Evolutionary conservation across 2,888 invertebrate species (phyloP).

Genomic region (Nephrotoma flavescens): DNA sequence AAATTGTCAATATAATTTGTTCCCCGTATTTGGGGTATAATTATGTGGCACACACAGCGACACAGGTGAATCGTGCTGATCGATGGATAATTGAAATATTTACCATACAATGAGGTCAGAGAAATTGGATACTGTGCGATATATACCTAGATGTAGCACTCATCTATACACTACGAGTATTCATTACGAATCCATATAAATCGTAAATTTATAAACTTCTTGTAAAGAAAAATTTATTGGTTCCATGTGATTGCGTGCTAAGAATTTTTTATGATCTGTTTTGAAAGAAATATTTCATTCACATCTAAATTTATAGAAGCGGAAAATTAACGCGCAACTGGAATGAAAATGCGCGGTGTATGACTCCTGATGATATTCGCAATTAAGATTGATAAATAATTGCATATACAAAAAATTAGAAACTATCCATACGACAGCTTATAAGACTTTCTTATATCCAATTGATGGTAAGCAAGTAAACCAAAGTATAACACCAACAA

Average conservation of each 20-base stretch:
- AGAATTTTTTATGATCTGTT: background rate
- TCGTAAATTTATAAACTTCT: too few relatives aligned
- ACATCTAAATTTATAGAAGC: background rate
- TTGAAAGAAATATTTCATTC: background rate
- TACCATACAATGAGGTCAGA: background rate
- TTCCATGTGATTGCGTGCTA: background rate
- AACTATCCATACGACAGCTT: background rate
- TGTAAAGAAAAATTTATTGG: background rate
- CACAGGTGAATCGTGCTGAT: background rate
- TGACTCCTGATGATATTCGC: background rate
- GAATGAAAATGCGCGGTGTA: background rate
- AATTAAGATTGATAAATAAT: background rate
- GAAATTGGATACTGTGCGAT: background rate
- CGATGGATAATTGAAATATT: background rate
- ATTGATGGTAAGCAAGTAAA: too few relatives aligned
- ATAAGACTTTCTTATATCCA: too few relatives aligned
- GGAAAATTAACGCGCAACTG: background rate
- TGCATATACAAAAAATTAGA: background rate
- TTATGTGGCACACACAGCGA: background rate
- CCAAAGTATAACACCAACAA: too few relatives aligned
- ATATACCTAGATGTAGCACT: too few relatives aligned
- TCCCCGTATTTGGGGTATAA: background rate
- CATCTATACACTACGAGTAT: too few relatives aligned
- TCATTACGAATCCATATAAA: too few relatives aligned
- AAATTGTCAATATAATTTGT: background rate